Evolutionary conservation across 2,113 vertebrate genomes (phyloP).

Genomic region (Misgurnus mizolepis): DNA sequence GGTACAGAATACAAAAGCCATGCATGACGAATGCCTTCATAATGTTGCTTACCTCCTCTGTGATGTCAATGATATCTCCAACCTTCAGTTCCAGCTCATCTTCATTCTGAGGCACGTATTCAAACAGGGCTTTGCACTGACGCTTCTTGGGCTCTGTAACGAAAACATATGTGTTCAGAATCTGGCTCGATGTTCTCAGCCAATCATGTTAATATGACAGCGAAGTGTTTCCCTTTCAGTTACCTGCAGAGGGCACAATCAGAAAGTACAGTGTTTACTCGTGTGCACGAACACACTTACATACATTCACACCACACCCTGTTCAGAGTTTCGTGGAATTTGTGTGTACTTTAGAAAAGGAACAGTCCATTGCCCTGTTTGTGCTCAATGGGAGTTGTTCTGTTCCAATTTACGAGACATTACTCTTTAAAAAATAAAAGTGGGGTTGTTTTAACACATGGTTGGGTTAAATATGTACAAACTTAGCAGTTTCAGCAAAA

Average conservation of each 20-base stretch:
- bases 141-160: slow-evolving; percentile 82
- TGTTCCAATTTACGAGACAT: background rate
- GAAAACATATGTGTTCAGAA: slow-evolving; percentile 28
- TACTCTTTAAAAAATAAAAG: background rate
- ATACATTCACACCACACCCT: slow-evolving; percentile 33
- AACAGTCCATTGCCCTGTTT: background rate
- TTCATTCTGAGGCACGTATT: slow-evolving; percentile 89
- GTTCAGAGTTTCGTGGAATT: background rate
- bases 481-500: too few species aligned
- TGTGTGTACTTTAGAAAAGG: background rate
- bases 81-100: slow-evolving; percentile 91
- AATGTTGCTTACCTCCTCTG: slow-evolving; percentile 81
- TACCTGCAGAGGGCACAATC: slow-evolving; percentile 23
- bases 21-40: background rate
- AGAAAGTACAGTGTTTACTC: background rate
- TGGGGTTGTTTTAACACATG: too few species aligned
- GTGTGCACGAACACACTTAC: slow-evolving; percentile 8
- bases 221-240: background rate
- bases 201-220: background rate
- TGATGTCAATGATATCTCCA: slow-evolving; percentile 87
- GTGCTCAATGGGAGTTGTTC: background rate
- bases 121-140: slow-evolving; percentile 86
- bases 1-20: background rate
- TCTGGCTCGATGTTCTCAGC: slow-evolving; percentile 43
- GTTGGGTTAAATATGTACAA: too few species aligned